phyloP scores from a whole-genome alignment of 2,113 vertebrate genomes.

The Amblyornis subalaris region DNA sequence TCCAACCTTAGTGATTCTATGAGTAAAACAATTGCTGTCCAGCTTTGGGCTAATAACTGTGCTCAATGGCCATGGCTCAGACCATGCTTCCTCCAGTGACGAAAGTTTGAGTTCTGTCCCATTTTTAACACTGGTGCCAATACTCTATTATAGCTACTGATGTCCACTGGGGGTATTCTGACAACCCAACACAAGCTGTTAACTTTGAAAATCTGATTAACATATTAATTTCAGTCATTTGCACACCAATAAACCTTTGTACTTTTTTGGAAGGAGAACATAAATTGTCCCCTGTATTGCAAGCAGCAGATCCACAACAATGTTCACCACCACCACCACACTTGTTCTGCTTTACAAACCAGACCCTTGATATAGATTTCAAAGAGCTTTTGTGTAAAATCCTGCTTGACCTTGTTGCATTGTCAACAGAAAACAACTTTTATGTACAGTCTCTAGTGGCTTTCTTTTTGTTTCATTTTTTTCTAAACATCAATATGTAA shows the following conservation, averaged over 20 bases:
- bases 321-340: neutral
- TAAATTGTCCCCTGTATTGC: neutral
- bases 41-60: neutral
- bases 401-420: conserved; percentile 35
- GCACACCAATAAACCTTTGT: neutral
- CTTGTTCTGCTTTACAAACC: neutral
- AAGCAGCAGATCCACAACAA: neutral
- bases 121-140: neutral
- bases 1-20: neutral
- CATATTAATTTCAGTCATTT: neutral
- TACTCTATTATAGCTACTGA: neutral
- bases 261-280: neutral
- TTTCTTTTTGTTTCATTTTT: neutral
- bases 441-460: conserved; percentile 11
- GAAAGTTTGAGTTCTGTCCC: neutral
- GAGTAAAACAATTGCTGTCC: neutral
- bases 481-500: neutral
- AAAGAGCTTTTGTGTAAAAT: neutral
- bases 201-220: neutral
- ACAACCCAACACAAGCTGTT: neutral
- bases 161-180: neutral
- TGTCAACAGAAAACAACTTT: conserved; percentile 32
- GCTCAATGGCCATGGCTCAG: too few species aligned
- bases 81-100: neutral
- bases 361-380: conserved; percentile 1